Evolutionary conservation across 2,113 vertebrate species (phyloP), one percentile per base, ranked within the genome.

Genomic region (Dipodomys merriami): DNA sequence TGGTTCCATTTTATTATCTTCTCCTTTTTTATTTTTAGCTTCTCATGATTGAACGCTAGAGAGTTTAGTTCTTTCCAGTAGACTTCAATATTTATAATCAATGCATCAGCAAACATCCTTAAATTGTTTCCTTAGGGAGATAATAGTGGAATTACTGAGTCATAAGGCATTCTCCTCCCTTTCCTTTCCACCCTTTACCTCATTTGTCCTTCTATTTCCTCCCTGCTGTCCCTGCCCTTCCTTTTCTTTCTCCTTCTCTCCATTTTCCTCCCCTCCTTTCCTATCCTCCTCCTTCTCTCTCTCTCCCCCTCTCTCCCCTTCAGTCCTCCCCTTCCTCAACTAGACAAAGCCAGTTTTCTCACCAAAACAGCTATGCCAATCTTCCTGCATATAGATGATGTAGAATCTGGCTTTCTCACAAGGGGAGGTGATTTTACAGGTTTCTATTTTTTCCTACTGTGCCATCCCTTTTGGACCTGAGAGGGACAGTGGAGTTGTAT

Each of bases 31-130:
- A 57, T 16, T 73, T 85, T 67, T 78, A 16, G 68, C 13, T 39
- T 82, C 3, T 12, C 13, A 0, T 60, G 62, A 33, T 44, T 67
- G 76, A 44, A 19, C 15, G 33, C n/a, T 30, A 30, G 69, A 46
- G 6, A 20, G 53, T 53, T 85, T 77, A 69, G 27, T 84, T 81
- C 12, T 86, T 82, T 82, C 80, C 6, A 82, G 71, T 49, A 73
- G 62, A 76, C 39, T 73, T 83, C 44, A 64, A 20, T 65, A 78
- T 87, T 86, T 79, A 71, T 62, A 81, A 87, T 72, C 39, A 80
- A 23, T 33, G 33, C 23, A 33, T 44, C 62, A 46, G 18, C 57
- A 80, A 87, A 83, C 49, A 44, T 39, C 30, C 44, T 84, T 76
- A 18, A 25, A 9, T 78, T 78, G 46, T 60, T 87, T 78, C 77